Evolutionary conservation across 2,888 invertebrate genomes (phyloP), one percentile per base, ranked within the genome.

Genomic region (Portevinia maculata): DNA sequence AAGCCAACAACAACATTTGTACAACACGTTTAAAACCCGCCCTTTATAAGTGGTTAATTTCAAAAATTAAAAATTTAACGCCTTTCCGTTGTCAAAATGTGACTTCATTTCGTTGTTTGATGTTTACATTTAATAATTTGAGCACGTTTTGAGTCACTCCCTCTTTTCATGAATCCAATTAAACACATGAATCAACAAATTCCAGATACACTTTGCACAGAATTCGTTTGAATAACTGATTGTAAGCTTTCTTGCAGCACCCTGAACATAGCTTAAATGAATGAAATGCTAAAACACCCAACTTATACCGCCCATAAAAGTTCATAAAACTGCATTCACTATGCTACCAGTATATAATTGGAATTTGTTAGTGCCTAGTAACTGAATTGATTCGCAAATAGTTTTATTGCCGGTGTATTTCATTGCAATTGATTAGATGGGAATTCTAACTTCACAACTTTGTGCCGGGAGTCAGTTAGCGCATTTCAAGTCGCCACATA

Each of bases 361-460:
- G 44, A 60, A 46, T 60, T 46, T 13, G 8, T 9, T 17, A 24
- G 39, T n/a, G 13, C n/a, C 15, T n/a, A 6, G 1, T 13, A 13
- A 30, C 30, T 60, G 32, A 57, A 60, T 46, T 46, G 59, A 17
- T 44, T 30, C 44, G 30, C 9, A n/a, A 21, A 60, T 46, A 44
- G 59, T 46, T 8, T 48, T 62, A 32, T 28, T 50, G 17, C 34
- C 64, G 28, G 39, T 50, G 64, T 64, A 37, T 24, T 28, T 64
- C 28, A 17, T 64, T 39, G 6, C n/a, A 15, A 50, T 50, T 48
- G 21, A 28, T 39, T 50, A 17, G 50, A 13, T 15, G 50, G 24
- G 39, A 64, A 48, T 50, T 50, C 50, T 15, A 50, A 50, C 37
- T 28, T 37, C 37, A 50, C 60, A 62, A 39, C 24, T 21, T 39